phyloP scores from a whole-genome alignment of 2,797 vertebrate species.

The Pangasius macronema region DNA sequence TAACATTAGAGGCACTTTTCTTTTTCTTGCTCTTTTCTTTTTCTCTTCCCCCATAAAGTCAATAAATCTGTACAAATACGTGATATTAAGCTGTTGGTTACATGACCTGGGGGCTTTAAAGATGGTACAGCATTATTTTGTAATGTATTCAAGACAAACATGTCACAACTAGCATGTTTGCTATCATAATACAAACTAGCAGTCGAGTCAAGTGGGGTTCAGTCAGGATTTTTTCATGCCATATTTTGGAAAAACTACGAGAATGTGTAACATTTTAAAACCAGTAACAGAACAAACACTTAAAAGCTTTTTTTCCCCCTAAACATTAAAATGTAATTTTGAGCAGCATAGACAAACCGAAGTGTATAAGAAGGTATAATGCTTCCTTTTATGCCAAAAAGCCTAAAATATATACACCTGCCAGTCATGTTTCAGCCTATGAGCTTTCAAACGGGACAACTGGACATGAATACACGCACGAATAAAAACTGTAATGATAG shows the following conservation, averaged over 20 bases:
- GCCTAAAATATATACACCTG: neutral
- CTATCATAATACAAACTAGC: neutral
- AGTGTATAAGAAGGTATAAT: neutral
- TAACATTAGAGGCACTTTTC: neutral
- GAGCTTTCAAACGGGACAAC: neutral
- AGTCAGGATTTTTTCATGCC: neutral
- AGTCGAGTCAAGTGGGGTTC: neutral
- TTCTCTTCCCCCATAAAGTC: neutral
- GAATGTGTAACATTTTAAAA: neutral
- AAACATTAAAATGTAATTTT: neutral
- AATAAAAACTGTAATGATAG: neutral
- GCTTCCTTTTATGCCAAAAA: neutral
- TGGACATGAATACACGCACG: neutral
- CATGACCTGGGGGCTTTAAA: neutral
- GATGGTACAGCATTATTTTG: neutral
- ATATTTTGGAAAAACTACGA: neutral
- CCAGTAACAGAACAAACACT: neutral
- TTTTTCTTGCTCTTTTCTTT: neutral
- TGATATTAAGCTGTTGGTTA: neutral
- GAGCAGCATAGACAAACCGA: neutral
- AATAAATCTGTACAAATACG: neutral
- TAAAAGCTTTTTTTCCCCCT: neutral
- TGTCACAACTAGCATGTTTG: neutral
- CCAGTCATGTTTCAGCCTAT: neutral
- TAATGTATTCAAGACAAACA: neutral